Conservation (phyloP, 2,888 invertebrate species). For the Autographa pulchrina region DNA sequence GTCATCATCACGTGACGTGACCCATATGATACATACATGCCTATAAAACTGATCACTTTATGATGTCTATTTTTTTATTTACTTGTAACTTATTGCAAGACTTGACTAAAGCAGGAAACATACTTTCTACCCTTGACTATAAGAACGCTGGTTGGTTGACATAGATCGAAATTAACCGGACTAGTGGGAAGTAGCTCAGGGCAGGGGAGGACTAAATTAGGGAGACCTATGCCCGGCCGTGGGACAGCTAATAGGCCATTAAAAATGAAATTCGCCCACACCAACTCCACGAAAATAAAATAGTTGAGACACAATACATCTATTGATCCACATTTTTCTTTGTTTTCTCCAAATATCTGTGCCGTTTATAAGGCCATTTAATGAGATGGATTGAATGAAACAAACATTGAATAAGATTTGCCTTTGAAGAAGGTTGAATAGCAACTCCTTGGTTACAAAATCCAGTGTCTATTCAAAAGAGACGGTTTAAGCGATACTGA, state of each 20-base stretch:
- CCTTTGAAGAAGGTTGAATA: not conserved
- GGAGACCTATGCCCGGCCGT: not conserved
- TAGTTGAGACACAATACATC: too few species aligned
- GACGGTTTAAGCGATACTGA: conserved; percentile 28
- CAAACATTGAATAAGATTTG: too few species aligned
- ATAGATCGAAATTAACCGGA: not conserved
- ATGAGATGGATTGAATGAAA: too few species aligned
- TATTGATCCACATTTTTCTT: too few species aligned
- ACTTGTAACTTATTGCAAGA: not conserved
- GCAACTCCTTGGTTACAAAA: not conserved
- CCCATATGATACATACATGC: conserved; percentile 55
- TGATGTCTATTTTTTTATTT: not conserved
- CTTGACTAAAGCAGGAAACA: not conserved
- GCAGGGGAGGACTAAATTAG: too few species aligned
- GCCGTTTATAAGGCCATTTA: too few species aligned
- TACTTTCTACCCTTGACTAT: not conserved
- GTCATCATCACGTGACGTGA: conserved; percentile 67
- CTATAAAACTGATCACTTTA: not conserved
- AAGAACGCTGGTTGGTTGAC: too few species aligned
- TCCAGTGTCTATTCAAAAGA: not conserved
- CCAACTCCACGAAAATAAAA: too few species aligned
- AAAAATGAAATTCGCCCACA: too few species aligned
- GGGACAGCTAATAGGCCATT: not conserved
- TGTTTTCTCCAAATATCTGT: too few species aligned
- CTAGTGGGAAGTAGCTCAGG: too few species aligned